Conservation (phyloP, 2,113 vertebrate genomes). For the Actenoides hombroni region DNA sequence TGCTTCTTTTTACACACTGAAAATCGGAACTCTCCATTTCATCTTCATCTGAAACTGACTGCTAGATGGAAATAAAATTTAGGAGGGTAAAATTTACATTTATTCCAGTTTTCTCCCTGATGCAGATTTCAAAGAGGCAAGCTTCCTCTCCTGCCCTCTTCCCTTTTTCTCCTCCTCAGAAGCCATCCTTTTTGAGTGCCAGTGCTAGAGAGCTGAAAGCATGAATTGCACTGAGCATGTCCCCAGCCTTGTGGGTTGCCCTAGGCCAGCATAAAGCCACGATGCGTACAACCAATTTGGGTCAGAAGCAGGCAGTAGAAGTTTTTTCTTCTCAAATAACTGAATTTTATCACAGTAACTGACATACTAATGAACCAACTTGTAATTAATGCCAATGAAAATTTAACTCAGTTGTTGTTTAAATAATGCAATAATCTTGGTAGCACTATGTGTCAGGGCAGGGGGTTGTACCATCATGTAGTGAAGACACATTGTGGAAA, state of each 20-base stretch:
- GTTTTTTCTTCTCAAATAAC: background rate
- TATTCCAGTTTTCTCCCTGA: background rate
- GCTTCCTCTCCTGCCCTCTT: background rate
- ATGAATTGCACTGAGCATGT: background rate
- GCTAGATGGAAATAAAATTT: background rate
- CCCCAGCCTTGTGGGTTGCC: background rate
- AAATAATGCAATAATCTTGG: background rate
- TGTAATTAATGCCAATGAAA: background rate
- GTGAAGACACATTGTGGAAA: background rate
- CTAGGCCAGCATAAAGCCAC: background rate
- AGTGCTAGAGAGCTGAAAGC: background rate
- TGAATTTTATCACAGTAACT: background rate
- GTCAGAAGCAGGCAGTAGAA: background rate
- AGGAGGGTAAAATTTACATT: background rate
- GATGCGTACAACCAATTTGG: background rate
- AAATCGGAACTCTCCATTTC: background rate
- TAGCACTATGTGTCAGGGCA: background rate
- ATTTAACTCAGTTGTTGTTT: background rate
- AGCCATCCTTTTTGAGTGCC: rapidly evolving
- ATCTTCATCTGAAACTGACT: background rate
- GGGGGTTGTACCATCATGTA: background rate
- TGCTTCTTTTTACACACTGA: background rate
- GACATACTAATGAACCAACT: background rate
- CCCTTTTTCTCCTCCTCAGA: background rate
- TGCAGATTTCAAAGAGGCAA: background rate